Conservation (phyloP, 2,888 invertebrate species). For the Ptychoptera albimana region DNA sequence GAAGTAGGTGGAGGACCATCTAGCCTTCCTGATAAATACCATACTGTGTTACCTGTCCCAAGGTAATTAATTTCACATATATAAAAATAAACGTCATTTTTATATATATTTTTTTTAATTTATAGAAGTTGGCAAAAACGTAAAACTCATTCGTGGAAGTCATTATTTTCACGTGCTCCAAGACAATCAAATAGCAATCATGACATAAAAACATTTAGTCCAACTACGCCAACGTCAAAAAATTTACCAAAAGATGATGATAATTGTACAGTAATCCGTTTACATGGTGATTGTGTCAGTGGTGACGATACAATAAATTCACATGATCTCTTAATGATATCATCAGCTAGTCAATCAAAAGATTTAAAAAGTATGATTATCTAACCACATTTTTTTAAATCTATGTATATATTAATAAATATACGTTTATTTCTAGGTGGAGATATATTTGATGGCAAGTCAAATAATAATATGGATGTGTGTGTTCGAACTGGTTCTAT, state of each 20-base stretch:
- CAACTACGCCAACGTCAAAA: slow-evolving; percentile 8
- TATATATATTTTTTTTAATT: background rate
- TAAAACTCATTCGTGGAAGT: slow-evolving; percentile 31
- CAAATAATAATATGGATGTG: slow-evolving; percentile 22
- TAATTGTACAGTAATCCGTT: background rate
- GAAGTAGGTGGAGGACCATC: slow-evolving; percentile 64
- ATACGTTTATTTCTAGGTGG: slow-evolving; percentile 4
- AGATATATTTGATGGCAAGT: slow-evolving; percentile 14
- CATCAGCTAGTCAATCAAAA: background rate
- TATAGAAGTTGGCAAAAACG: slow-evolving; percentile 29
- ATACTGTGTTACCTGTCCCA: slow-evolving; percentile 85
- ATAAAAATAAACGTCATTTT: background rate
- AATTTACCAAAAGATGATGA: background rate
- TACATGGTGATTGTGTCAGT: too few species aligned
- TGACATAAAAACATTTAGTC: slow-evolving; percentile 16
- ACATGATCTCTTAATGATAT: background rate
- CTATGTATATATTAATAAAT: background rate
- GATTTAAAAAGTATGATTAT: background rate
- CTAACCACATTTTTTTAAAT: background rate
- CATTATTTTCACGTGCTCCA: slow-evolving; percentile 30
- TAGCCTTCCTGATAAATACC: slow-evolving; percentile 60
- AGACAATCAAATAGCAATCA: slow-evolving; percentile 22
- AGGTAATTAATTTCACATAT: slow-evolving; percentile 6
- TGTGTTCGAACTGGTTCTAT: slow-evolving; percentile 30
- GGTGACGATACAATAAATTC: background rate